Base-by-base conservation (phyloP, 1,140 invertebrate genomes). In the Calosoma granatense region DNA sequence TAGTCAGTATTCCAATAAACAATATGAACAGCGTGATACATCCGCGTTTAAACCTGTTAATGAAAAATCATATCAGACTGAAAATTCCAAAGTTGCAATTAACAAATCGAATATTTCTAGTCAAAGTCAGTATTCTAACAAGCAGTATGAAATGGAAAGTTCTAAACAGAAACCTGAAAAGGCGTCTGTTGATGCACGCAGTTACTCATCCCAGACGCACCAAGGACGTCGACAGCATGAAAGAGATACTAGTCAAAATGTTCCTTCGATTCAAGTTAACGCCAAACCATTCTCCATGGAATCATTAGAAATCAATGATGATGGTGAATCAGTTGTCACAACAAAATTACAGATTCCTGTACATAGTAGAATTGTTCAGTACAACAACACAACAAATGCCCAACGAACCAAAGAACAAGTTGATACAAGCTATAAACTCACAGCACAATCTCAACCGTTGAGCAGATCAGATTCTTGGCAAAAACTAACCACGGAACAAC, bases 381-480 rank as follows among this genome's bases (percentile, higher is more conserved):
- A 69, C 59, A 11, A 62, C 66, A n/a, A 59, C 60, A 60, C 67
- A 54, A 64, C 70, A 67, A 56, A 4, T 63, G 61, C 54, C 66
- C 61, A 52, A 43, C 22, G n/a, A 43, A 17, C 19, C 43, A 58
- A 39, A 22, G 17, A 51, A 55, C 61, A 56, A 12, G 53, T 51
- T 22, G 51, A 66, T 21, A 64, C 62, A 12, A 53, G 22, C 59
- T 11, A 64, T 65, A 20, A 60, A 66, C 56, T 58, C 60, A 1
- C 61, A 65, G 15, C 19, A 19, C 17, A 54, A 55, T 43, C 55
- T 43, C 41, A 57, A 30, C 26, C 51, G 14, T 67, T 89, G n/a
- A 84, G 81, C 26, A 87, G 88, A 67, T 87, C 86, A 1, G 87
- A 87, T 68, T 89, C 87, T 0, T 90, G 88, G 87, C 84, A 88